Conservation (phyloP, 1,140 invertebrate genomes). For the Drosophila teissieri region DNA sequence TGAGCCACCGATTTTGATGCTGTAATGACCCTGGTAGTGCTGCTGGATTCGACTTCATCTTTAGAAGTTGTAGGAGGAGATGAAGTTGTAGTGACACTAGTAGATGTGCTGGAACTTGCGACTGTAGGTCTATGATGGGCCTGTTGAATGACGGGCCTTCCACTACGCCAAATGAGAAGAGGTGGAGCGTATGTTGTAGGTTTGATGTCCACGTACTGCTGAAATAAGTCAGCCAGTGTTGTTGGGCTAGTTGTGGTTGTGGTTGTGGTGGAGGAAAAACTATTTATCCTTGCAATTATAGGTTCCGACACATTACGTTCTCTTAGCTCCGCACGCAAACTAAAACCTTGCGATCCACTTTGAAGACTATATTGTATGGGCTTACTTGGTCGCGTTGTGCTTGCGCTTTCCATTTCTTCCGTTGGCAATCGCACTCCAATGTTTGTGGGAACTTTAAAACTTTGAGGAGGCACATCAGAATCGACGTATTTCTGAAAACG, state of each 20-base stretch:
- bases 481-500: constrained; percentile 72
- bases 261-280: constrained; percentile 12
- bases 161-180: constrained; percentile 73
- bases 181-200: constrained; percentile 83
- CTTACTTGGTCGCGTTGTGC: constrained; percentile 47
- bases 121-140: constrained; percentile 29
- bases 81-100: constrained; percentile 5
- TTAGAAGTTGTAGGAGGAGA: background rate
- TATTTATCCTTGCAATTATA: constrained; percentile 2
- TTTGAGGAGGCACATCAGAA: constrained; percentile 76
- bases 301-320: constrained; percentile 22
- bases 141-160: constrained; percentile 69
- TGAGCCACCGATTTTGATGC: constrained; percentile 18
- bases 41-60: constrained; percentile 14
- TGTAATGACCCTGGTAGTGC: constrained; percentile 5
- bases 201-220: constrained; percentile 57
- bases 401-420: constrained; percentile 36
- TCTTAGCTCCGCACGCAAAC: constrained; percentile 43
- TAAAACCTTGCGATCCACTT: constrained; percentile 66
- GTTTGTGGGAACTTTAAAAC: constrained; percentile 54
- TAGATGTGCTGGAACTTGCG: background rate
- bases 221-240: constrained; percentile 11
- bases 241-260: constrained; percentile 19
- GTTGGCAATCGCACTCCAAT: constrained; percentile 2
- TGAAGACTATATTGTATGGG: constrained; percentile 67